Evolutionary conservation across 2,797 vertebrate genomes (phyloP).

Genomic region (Potorous gilbertii): DNA sequence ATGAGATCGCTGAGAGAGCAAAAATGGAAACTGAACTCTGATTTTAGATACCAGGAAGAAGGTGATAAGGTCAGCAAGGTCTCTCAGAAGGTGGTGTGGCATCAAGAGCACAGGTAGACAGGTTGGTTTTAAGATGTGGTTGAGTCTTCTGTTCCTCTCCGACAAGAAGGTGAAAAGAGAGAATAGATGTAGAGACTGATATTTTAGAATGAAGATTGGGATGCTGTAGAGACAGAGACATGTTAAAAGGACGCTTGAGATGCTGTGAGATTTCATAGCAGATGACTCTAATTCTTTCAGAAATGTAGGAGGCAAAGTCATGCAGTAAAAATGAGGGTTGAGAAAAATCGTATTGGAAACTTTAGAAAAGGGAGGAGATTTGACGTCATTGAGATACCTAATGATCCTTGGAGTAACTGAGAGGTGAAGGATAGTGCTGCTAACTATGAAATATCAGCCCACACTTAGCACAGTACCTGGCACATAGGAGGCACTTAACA

Average conservation of each 20-base stretch:
- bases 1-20: background rate
- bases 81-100: background rate
- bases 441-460: background rate
- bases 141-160: background rate
- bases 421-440: background rate
- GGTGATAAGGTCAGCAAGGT: background rate
- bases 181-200: background rate
- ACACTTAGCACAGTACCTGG: background rate
- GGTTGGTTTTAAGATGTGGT: background rate
- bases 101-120: background rate
- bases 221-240: background rate
- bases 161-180: background rate
- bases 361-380: background rate
- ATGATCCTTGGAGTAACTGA: background rate
- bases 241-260: background rate
- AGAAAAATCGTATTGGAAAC: background rate
- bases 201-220: background rate
- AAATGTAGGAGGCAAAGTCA: background rate
- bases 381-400: background rate
- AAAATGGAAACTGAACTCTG: background rate
- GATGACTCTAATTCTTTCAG: background rate
- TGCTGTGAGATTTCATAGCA: background rate
- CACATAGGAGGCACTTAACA: background rate
- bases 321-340: background rate
- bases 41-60: background rate